Percentiles rank a stretch among this genome's conserved stretches.
These are phyloP conservation scores for Eristalis tenax DNA, from an alignment of 2,888 invertebrate genomes.

Conservation along the genomic window DNA sequence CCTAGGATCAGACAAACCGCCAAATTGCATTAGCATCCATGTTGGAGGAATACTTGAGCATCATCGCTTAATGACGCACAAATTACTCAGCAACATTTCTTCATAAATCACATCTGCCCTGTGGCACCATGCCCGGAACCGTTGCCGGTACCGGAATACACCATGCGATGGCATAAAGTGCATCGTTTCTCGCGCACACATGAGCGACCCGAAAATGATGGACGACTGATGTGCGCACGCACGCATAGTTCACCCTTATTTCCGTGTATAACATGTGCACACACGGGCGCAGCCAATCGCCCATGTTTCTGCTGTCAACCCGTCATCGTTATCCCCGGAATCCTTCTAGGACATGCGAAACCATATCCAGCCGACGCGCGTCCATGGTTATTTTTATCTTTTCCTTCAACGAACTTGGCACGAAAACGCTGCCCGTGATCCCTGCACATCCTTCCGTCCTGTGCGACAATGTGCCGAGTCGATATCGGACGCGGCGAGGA, in stretches of 20 bases:
- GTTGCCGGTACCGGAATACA: slow-evolving; percentile 9
- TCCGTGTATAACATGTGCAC: slow-evolving; percentile 54
- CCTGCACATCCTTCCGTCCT: slow-evolving; percentile 3
- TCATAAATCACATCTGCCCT: slow-evolving; percentile 69
- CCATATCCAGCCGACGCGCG: slow-evolving; percentile 10
- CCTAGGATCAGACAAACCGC: slow-evolving; percentile 31
- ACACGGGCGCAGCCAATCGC: background rate
- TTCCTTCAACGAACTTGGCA: background rate
- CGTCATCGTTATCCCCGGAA: slow-evolving; percentile 21
- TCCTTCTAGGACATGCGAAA: slow-evolving; percentile 49
- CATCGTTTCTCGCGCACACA: slow-evolving; percentile 36
- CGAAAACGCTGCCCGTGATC: background rate
- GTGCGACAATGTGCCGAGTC: slow-evolving; percentile 19
- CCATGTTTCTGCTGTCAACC: background rate
- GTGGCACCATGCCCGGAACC: background rate
- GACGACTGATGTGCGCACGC: slow-evolving; percentile 45
- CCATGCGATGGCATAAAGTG: slow-evolving; percentile 37
- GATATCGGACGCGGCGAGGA: slow-evolving; percentile 26
- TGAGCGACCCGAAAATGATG: slow-evolving; percentile 43
- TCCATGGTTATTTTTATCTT: slow-evolving; percentile 57
- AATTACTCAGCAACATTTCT: slow-evolving; percentile 64
- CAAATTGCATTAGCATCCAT: slow-evolving; percentile 20
- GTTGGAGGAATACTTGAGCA: slow-evolving; percentile 53
- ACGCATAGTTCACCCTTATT: slow-evolving; percentile 64
- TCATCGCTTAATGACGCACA: slow-evolving; percentile 50